phyloP scores from a whole-genome alignment of 2,113 vertebrate genomes.

The Nycticebus coucang region DNA sequence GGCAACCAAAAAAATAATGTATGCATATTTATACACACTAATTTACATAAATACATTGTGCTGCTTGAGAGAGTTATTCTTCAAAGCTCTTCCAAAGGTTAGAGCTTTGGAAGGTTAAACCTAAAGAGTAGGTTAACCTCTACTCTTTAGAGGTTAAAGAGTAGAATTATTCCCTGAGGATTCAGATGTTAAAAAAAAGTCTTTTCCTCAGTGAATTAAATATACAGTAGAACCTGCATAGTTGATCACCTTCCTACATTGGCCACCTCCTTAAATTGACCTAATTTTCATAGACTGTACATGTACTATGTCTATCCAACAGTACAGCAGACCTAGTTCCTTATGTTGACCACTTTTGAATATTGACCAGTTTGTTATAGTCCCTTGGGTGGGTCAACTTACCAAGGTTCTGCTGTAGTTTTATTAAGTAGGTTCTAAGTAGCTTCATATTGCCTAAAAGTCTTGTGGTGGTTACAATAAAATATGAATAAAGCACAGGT shows the following conservation, averaged over 20 bases:
- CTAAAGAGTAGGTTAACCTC: too few species aligned
- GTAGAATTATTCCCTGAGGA: not conserved
- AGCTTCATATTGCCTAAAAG: slow-evolving; percentile 32
- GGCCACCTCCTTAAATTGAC: too few species aligned
- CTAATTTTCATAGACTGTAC: too few species aligned
- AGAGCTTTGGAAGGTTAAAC: too few species aligned
- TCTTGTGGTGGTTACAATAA: not conserved
- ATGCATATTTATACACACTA: not conserved
- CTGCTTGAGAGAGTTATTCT: not conserved
- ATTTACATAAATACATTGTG: not conserved
- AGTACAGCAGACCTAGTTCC: too few species aligned
- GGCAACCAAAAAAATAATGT: not conserved
- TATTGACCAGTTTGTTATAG: too few species aligned
- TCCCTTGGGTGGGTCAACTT: too few species aligned
- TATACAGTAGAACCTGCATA: not conserved
- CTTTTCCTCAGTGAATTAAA: not conserved
- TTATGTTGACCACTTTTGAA: too few species aligned
- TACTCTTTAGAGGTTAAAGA: too few species aligned
- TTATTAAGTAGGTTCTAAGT: not conserved
- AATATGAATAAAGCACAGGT: slow-evolving; percentile 13
- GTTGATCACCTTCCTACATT: too few species aligned
- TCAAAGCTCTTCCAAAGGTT: not conserved
- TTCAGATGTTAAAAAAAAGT: not conserved
- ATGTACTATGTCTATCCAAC: too few species aligned
- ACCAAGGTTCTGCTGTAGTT: not conserved